phyloP scores from a whole-genome alignment of 2,888 invertebrate genomes.

The Drosophila tanythrix region DNA sequence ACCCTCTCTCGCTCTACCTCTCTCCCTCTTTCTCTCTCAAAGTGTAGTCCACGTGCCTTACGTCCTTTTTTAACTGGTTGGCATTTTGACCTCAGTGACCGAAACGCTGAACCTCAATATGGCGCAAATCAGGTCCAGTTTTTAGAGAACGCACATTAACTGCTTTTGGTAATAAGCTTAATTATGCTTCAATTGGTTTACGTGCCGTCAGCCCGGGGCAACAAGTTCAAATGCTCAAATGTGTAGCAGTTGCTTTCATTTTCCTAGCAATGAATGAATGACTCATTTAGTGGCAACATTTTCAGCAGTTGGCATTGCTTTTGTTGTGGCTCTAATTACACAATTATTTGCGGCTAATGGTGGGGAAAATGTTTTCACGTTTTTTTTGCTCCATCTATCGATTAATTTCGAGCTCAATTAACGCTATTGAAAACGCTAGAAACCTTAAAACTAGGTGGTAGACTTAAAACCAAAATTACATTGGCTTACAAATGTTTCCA shows the following conservation, averaged over 20 bases:
- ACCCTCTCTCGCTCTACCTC: not conserved
- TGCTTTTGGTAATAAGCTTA: conserved; percentile 80
- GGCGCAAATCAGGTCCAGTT: conserved; percentile 56
- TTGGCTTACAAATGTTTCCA: not conserved
- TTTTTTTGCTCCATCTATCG: not conserved
- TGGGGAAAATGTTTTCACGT: not conserved
- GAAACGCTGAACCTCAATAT: conserved; percentile 43
- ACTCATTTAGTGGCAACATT: conserved; percentile 34
- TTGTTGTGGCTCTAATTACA: conserved; percentile 20
- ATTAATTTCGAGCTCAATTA: not conserved
- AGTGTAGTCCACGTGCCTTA: conserved; percentile 4
- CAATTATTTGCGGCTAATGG: conserved; percentile 13
- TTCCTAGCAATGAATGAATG: conserved; percentile 20
- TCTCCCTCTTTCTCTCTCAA: not conserved
- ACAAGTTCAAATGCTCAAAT: conserved; percentile 40
- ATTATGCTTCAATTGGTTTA: conserved; percentile 80
- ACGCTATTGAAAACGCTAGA: too few species aligned
- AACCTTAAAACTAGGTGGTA: not conserved
- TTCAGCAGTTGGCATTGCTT: conserved; percentile 16
- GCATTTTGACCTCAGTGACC: conserved; percentile 40
- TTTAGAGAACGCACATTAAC: conserved; percentile 54
- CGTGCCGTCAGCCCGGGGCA: conserved; percentile 58
- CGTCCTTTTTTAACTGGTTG: conserved; percentile 17
- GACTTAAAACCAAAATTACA: not conserved
- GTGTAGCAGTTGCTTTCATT: conserved; percentile 38